Base-by-base conservation (phyloP, 2,888 invertebrate species). In the Sphaerophoria taeniata region DNA sequence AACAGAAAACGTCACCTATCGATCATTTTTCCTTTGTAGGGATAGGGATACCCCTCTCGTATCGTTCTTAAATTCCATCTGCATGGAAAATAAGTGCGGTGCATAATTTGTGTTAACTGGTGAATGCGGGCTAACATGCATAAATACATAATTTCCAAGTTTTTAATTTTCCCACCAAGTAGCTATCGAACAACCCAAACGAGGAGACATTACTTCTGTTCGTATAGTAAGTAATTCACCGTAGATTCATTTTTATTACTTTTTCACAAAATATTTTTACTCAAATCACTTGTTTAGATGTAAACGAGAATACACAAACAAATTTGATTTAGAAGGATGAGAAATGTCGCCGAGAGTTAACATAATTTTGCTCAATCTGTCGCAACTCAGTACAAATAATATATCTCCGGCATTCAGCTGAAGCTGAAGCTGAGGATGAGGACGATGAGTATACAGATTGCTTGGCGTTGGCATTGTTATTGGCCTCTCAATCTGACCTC, bases 401-500 rank as follows among this genome's bases (percentile, higher is more conserved):
- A 43, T 31, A 33, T 5, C 2, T 34, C 3, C 16, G 55, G 33
- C 16, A 45, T 12, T 9, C 33, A 45, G 45, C n/a, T n/a, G n/a
- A n/a, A n/a, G n/a, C n/a, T n/a, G n/a, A n/a, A n/a, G n/a, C 45
- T 55, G 55, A 51, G 69, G 69, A 70, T 47, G 56, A 56, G 65
- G 65, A 56, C 47, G 49, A 55, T 55, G 43, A 49, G 47, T 24
- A 24, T 24, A 24, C 24, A 47, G 31, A 47, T 63, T 45, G 47
- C 31, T n/a, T n/a, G n/a, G n/a, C n/a, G n/a, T 61, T 67, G 72
- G 33, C 81, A 71, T 72, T 76, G 81, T 76, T 76, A 76, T 76
- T 82, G 81, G 81, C 67, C 73, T n/a, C 73, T 69, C 73, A 83
- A 78, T 83, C 83, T 83, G 83, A 83, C 83, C 83, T 83, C 83